These are phyloP conservation scores for Ceramica pisi DNA, from an alignment of 2,888 invertebrate genomes.

Conservation along the genomic window DNA sequence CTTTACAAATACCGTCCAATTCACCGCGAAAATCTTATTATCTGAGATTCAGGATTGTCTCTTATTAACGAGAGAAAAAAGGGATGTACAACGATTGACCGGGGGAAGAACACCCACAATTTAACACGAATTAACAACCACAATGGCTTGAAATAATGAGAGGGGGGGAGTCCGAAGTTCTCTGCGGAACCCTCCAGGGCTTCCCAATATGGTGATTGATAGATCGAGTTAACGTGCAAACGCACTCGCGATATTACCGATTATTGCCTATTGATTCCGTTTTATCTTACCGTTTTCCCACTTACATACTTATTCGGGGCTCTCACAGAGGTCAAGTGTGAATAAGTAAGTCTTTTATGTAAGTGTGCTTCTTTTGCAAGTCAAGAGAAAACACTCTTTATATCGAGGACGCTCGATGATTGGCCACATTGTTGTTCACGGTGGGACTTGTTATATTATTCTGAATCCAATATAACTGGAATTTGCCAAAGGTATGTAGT, in stretches of 20 bases:
- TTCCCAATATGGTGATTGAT: constrained; percentile 63
- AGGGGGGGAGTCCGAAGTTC: constrained; percentile 48
- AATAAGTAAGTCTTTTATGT: constrained; percentile 53
- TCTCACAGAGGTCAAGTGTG: constrained; percentile 53
- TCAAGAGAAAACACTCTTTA: constrained; percentile 48
- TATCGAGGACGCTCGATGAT: constrained; percentile 45
- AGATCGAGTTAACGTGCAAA: constrained; percentile 60
- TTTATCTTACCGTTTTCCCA: constrained; percentile 53
- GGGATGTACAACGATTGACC: constrained; percentile 69
- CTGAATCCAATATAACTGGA: constrained; percentile 2
- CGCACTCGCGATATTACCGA: constrained; percentile 56
- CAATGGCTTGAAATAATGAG: constrained; percentile 66
- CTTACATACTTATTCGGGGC: constrained; percentile 50
- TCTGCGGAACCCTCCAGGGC: constrained; percentile 36
- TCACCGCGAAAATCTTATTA: constrained; percentile 79
- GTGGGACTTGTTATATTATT: constrained; percentile 17
- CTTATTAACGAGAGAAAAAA: constrained; percentile 74
- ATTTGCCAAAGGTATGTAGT: background rate
- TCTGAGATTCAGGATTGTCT: constrained; percentile 71
- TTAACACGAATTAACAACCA: constrained; percentile 66
- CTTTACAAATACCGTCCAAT: constrained; percentile 78
- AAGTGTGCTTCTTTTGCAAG: constrained; percentile 47
- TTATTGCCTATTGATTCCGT: constrained; percentile 63
- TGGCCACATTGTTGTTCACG: constrained; percentile 49
- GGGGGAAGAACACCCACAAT: constrained; percentile 58